Percentiles rank a stretch among this genome's conserved stretches.
Conservation (phyloP, 2,888 invertebrate species). For the Brachypterus glaber region DNA sequence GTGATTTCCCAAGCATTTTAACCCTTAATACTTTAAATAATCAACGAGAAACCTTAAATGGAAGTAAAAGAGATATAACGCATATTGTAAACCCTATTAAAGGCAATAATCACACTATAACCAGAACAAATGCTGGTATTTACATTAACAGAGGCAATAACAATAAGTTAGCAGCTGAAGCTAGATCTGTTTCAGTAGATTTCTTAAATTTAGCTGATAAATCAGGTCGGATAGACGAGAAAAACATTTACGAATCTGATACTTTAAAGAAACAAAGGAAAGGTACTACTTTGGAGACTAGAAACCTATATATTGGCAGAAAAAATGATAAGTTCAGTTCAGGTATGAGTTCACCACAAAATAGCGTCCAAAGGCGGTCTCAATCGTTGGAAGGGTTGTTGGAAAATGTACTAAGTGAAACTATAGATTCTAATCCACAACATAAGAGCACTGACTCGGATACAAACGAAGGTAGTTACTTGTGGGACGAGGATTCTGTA, state of each 20-base stretch:
- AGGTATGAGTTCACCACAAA: slow-evolving; percentile 10
- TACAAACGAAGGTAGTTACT: slow-evolving; percentile 52
- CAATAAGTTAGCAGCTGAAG: slow-evolving; percentile 48
- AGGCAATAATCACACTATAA: slow-evolving; percentile 28
- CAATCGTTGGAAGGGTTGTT: slow-evolving; percentile 51
- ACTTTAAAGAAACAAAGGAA: slow-evolving; percentile 49
- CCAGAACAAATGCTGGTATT: slow-evolving; percentile 17
- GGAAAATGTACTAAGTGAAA: slow-evolving; percentile 42
- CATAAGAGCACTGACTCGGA: slow-evolving; percentile 16
- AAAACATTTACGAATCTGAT: slow-evolving; percentile 63
- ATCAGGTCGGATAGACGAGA: slow-evolving; percentile 54
- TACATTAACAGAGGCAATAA: slow-evolving; percentile 32
- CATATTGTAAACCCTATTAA: slow-evolving; percentile 65
- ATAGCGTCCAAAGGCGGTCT: slow-evolving; percentile 40
- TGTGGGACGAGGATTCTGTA: slow-evolving; percentile 74
- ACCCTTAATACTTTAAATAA: slow-evolving; percentile 51
- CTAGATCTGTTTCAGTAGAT: slow-evolving; percentile 56
- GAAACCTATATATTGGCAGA: slow-evolving; percentile 37
- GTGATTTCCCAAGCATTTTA: slow-evolving; percentile 24
- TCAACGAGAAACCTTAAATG: slow-evolving; percentile 56
- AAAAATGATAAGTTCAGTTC: slow-evolving; percentile 32
- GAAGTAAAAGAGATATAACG: slow-evolving; percentile 57
- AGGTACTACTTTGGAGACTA: slow-evolving; percentile 43
- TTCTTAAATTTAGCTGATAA: slow-evolving; percentile 58
- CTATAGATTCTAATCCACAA: slow-evolving; percentile 16